Base-by-base conservation (phyloP, 2,113 vertebrate genomes). In the Nerophis ophidion region DNA sequence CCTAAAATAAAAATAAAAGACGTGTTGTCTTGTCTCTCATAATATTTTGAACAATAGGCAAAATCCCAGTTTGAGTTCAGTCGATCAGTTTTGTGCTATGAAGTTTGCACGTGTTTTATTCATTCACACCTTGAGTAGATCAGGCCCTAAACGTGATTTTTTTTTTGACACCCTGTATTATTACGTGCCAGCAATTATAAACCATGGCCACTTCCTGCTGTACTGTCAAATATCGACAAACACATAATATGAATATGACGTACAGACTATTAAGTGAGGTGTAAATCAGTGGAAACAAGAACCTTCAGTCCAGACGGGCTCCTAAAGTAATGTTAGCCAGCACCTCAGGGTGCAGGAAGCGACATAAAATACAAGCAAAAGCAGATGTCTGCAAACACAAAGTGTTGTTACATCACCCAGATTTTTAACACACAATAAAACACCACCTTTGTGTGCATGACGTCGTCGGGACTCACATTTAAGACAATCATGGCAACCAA, bases 361-460 rank as follows among this genome's bases (percentile, higher is more conserved):
- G 70, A 47, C 63, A 63, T 44, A 63, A 80, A 68, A 60, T 58
- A 57, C 35, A 19, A 86, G 66, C 59, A 52, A 75, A 89, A 86
- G 63, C 86, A 89, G 82, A 89, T 88, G 88, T 81, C 17, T 35
- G 50, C 9, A 42, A 50, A 68, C n/a, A 63, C 55, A 65, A 49
- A 38, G 19, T 76, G 61, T 75, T 83, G 81, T 79, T 74, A 44
- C 34, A 57, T 65, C 64, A 68, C 13, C 64, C 57, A 69, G 46
- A 54, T 70, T 67, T 61, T 63, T 64, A 54, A 53, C 36, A 49
- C 38, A 35, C 42, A 74, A 55, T 42, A 71, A 72, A 74, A 38
- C n/a, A 19, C 26, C 33, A 12, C 15, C 12, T 63, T 69, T 44
- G 40, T 34, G 42, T 56, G 15, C 33, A 7, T 52, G 40, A 61